phyloP scores from a whole-genome alignment of 2,113 vertebrate species.

The Gallinago undulata region DNA sequence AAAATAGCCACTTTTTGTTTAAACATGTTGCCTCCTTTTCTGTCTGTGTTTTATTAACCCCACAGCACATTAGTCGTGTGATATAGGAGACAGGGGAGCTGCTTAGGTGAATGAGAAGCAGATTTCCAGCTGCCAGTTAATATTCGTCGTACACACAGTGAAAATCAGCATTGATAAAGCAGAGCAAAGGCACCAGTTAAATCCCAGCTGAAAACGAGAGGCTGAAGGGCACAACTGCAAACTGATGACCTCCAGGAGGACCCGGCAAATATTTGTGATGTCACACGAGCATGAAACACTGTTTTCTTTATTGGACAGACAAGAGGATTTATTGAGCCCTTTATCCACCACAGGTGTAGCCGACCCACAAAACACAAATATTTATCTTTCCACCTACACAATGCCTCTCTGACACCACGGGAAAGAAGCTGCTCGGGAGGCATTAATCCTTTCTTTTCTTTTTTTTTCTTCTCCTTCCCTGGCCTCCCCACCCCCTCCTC shows the following conservation, averaged over 20 bases:
- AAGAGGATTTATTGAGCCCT: conserved; percentile 54
- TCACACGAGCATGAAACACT: conserved; percentile 32
- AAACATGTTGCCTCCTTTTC: neutral
- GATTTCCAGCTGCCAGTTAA: neutral
- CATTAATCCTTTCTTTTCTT: neutral
- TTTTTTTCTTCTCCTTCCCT: too few relatives aligned
- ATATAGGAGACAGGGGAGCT: neutral
- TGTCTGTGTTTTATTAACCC: neutral
- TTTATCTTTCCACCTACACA: conserved; percentile 59
- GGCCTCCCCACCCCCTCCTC: neutral
- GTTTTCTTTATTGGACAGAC: conserved; percentile 57
- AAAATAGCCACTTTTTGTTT: neutral
- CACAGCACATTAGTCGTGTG: neutral
- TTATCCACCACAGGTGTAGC: conserved; percentile 37
- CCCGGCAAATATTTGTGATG: conserved; percentile 51
- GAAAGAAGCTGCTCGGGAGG: conserved; percentile 27
- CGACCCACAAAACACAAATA: conserved; percentile 60
- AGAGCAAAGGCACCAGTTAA: conserved; percentile 1
- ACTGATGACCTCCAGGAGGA: conserved; percentile 27
- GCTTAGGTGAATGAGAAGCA: neutral
- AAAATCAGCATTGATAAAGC: neutral
- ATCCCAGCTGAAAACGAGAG: neutral
- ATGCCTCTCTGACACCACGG: neutral
- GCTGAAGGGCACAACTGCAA: conserved; percentile 29
- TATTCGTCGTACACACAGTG: neutral